Base-by-base conservation (phyloP, 1,140 invertebrate species). In the Dolichoris vasculosae region DNA sequence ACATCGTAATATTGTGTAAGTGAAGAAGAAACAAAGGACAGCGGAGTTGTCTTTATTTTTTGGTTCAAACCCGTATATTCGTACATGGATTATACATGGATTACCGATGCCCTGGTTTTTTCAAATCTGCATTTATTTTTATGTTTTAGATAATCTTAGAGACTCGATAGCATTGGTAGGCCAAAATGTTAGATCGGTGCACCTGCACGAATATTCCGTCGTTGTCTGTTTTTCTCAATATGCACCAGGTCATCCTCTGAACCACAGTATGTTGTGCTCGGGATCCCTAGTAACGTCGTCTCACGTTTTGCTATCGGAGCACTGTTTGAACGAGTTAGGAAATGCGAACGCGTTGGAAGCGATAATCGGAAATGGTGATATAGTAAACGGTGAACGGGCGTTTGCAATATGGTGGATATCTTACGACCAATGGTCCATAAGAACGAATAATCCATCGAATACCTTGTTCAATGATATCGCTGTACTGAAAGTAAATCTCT, bases 371-470 rank as follows among this genome's bases (percentile, higher is more conserved):
- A 38, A 35, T 23, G 67, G 67, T 38, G 67, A 69, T 23, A 20
- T 69, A 20, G 4, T 17, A 9, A 0, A 38, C 4, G 11, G 13
- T 4, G 38, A 13, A 3, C 0, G 2, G 38, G 7, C 35, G 3
- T 69, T 3, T 69, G 32, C 67, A 15, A 35, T 69, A 38, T 69
- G 67, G 67, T 69, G 35, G 32, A 69, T 69, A 35, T 17, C 13
- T 0, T 69, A 38, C 8, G 35, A 35, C 23, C 7, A 15, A 0
- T 69, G 67, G 67, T 4, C 20, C 20, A 2, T 2, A 0, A 11
- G 38, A 0, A 0, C 0, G 30, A 0, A 38, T 0, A 1, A 1
- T 0, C 32, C 1, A 23, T 0, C 8, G 0, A 1, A 3, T 1
- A 38, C 30, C 20, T 1, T 2, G 2, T 38, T 20, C 35, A 69